A percentile compares a stretch with the other conserved stretches of the same genome.
Conservation (phyloP, 2,113 vertebrate species). For the Elanus axillaris region DNA sequence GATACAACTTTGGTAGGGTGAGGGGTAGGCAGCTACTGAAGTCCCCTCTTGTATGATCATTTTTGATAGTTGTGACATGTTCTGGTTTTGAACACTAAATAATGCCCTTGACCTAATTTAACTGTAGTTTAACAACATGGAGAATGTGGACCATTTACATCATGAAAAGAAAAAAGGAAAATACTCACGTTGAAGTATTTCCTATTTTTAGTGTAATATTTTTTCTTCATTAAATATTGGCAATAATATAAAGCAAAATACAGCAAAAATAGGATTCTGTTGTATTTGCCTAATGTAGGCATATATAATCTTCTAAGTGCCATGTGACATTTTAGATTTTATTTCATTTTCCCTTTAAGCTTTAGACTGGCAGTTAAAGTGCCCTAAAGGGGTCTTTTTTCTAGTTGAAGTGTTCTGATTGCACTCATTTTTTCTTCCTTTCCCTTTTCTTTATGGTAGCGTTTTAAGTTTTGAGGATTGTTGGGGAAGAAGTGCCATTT, state of each 20-base stretch:
- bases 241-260: background rate
- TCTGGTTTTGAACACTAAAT: background rate
- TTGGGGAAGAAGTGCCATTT: background rate
- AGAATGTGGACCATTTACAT: background rate
- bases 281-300: background rate
- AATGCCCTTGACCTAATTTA: background rate
- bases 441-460: background rate
- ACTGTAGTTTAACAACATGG: background rate
- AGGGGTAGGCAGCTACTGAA: background rate
- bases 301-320: background rate
- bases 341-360: background rate
- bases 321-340: background rate
- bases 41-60: background rate
- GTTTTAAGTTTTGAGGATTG: background rate
- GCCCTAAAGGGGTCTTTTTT: constrained; percentile 2
- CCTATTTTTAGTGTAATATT: background rate
- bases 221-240: background rate
- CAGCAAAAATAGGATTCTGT: background rate
- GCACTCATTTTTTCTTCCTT: background rate
- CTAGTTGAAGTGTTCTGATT: background rate
- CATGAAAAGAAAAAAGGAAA: background rate
- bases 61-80: background rate
- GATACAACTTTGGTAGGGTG: background rate
- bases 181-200: background rate
- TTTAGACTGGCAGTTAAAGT: background rate